These are phyloP conservation scores for Rhea pennata DNA, from an alignment of 2,113 vertebrate species.

Conservation along the genomic window DNA sequence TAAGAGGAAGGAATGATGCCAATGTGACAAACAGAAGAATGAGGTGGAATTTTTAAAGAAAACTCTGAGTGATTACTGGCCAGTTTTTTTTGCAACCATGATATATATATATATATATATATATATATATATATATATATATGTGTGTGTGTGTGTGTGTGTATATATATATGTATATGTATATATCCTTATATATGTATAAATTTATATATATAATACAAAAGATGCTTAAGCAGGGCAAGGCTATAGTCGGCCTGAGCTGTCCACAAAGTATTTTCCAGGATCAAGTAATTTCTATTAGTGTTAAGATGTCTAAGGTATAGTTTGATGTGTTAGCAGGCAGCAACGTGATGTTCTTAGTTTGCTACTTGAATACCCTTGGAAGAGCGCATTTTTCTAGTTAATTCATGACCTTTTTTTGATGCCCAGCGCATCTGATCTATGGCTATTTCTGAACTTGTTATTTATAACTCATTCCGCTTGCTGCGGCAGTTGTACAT, in stretches of 20 bases:
- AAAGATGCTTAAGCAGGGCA: neutral
- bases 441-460: neutral
- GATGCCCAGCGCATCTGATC: neutral
- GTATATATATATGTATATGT: too few relatives aligned
- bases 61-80: neutral
- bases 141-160: too few relatives aligned
- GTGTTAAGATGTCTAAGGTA: neutral
- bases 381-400: accelerated
- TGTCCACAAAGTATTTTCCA: neutral
- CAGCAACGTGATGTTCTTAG: accelerated
- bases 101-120: too few relatives aligned
- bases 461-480: neutral
- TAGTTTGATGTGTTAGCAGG: accelerated
- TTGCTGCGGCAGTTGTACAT: neutral
- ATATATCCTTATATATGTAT: too few relatives aligned
- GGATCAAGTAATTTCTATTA: neutral
- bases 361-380: accelerated
- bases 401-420: neutral
- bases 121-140: too few relatives aligned
- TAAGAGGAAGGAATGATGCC: neutral
- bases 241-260: neutral
- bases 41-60: neutral
- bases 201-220: too few relatives aligned
- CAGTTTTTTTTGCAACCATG: too few relatives aligned
- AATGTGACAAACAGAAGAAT: neutral